Evolutionary conservation across 2,113 vertebrate genomes (phyloP), one percentile per base, ranked within the genome.

Genomic region (Misgurnus mizolepis): DNA sequence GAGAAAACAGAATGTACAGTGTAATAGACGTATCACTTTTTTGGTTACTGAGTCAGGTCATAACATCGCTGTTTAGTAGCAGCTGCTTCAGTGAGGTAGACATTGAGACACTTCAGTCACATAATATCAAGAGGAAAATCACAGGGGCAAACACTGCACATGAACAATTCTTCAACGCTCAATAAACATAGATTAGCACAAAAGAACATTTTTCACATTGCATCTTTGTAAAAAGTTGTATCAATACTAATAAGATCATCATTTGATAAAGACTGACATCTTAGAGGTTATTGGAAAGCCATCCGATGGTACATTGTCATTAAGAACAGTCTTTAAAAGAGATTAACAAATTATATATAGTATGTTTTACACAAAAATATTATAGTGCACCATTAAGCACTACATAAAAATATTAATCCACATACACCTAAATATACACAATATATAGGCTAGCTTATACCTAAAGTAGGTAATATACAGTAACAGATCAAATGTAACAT

Each of bases 71-170:
- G 89, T 89, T 90, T 70, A 75, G 70, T 88, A 92, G 89, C 92
- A 92, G 91, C 91, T 89, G 87, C 90, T 87, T 82, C 85, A 88
- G 88, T 93, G 92, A 94, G 93, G 93, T 94, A 94, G 93, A 92
- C 92, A 89, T 89, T 82, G 86, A 93, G 82, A 92, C 86, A 89
- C 72, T 81, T 85, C 81, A 87, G 87, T 71, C 84, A 89, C 83
- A 90, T 82, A 89, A 85, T 86, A 90, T 88, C 62, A 87, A 86
- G 86, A 83, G 83, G 71, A 82, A 64, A 7, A 76, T 81, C 67
- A 87, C 86, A 82, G 80, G 65, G 70, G 62, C 80, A 83, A 82
- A 80, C 78, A 83, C 76, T 69, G 73, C 77, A 70, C 71, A 67
- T 64, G 73, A 45, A 80, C 14, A 67, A 55, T 47, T 62, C 15